Evolutionary conservation across 2,797 vertebrate species (phyloP).

Genomic region (Emydoidea blandingii): DNA sequence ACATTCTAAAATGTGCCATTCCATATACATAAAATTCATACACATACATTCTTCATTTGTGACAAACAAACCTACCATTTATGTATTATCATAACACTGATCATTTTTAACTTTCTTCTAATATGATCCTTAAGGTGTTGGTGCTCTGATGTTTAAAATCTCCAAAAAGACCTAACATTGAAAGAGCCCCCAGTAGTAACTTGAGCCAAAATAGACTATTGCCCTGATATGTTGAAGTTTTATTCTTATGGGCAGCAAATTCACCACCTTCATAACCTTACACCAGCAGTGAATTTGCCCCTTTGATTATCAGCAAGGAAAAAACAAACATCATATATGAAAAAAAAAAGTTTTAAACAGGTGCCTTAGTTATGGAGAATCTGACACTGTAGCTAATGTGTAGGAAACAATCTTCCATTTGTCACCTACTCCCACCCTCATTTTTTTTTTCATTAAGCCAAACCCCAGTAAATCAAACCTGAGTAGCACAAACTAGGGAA

Average conservation of each 20-base stretch:
- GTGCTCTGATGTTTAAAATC: neutral
- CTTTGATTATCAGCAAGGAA: neutral
- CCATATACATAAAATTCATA: neutral
- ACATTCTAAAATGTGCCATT: neutral
- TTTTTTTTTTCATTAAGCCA: neutral
- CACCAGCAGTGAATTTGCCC: neutral
- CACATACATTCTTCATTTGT: neutral
- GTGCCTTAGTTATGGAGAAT: neutral
- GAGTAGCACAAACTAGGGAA: neutral
- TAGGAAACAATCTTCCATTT: neutral
- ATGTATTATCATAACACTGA: neutral
- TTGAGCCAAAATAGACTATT: neutral
- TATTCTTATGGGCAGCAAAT: conserved; percentile 12
- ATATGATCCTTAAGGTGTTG: neutral
- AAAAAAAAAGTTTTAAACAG: neutral
- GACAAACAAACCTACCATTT: neutral
- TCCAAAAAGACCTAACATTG: neutral
- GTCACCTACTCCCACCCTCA: neutral
- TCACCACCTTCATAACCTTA: conserved; percentile 1
- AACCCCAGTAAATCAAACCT: neutral
- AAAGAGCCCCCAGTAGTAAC: neutral
- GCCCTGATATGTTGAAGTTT: neutral
- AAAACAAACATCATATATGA: neutral
- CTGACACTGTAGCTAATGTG: neutral
- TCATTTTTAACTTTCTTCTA: neutral